Evolutionary conservation across 2,113 vertebrate species (phyloP).

Genomic region (Alligator mississippiensis): DNA sequence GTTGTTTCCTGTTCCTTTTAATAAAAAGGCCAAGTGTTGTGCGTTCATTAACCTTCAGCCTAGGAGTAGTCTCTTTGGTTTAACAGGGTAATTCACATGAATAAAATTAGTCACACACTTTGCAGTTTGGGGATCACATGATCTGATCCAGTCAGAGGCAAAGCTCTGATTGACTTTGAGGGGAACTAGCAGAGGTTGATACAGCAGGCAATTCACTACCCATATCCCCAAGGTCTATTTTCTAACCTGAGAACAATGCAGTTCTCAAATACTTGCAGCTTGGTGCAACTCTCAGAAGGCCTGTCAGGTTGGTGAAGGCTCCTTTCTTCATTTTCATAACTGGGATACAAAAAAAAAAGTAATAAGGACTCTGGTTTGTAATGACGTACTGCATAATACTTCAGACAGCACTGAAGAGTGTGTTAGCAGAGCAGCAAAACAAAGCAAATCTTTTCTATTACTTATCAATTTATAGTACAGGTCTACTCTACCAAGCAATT

Average conservation of each 20-base stretch:
- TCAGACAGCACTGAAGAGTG: background rate
- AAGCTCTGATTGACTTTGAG: background rate
- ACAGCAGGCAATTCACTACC: background rate
- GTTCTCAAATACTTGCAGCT: constrained; percentile 37
- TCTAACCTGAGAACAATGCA: constrained; percentile 62
- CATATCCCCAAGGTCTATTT: background rate
- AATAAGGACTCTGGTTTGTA: too few relatives aligned
- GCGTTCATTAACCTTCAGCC: background rate
- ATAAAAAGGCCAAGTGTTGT: background rate
- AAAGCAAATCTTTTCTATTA: background rate
- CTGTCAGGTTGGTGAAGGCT: background rate
- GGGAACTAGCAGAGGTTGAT: background rate
- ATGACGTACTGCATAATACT: background rate
- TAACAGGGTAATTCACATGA: background rate
- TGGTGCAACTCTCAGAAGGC: background rate
- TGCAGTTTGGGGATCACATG: background rate
- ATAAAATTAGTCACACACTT: background rate
- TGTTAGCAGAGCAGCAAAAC: background rate
- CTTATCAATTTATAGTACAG: background rate
- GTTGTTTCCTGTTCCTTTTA: constrained; percentile 26
- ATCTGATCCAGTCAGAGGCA: background rate
- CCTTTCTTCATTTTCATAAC: constrained; percentile 47
- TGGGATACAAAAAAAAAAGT: background rate
- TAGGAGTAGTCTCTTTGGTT: background rate
- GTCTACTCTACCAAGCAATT: background rate